Base-by-base conservation (phyloP, 2,113 vertebrate species). In the Pleuronectes platessa region DNA sequence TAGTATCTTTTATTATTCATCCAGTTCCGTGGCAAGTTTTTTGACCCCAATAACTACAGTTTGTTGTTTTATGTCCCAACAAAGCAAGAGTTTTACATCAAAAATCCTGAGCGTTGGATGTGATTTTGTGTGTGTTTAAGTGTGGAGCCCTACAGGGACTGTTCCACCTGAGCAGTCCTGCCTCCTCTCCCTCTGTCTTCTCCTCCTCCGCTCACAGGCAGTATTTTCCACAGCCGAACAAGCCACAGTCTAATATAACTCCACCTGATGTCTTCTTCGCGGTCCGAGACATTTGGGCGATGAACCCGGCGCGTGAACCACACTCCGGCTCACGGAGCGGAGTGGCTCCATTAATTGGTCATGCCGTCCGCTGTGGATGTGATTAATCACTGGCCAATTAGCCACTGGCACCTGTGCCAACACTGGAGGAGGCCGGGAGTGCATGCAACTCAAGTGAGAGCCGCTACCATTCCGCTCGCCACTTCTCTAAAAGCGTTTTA, bases 331-430 rank as follows among this genome's bases (percentile, higher is more conserved):
- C 18, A 55, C 51, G 3, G 55, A 79, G 77, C 58, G 3, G 61
- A 71, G 76, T 45, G 66, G 81, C 68, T 89, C 49, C 76, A 64
- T 24, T 86, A 89, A 89, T 88, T 89, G 89, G 78, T 84, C 81
- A 55, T 78, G 75, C 74, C 56, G 83, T 88, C 89, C 86, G 83
- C 83, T 47, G 72, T 55, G 81, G 76, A 83, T 74, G 84, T 86
- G 84, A 93, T 92, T 90, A 90, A 92, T 91, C 72, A 81, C 78
- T 47, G 71, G 64, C 84, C 89, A 92, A 89, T 91, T 92, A 92
- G 85, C 68, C 76, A 65, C 40, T 86, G 87, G 87, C 88, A 82
- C 82, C 84, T 86, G 84, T 78, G 88, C 82, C 85, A 82, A 78
- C 63, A 45, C 74, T 54, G 37, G 71, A 70, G 65, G 26, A 70